Evolutionary conservation across 2,888 invertebrate species (phyloP).

Genomic region (Hermaeophaga mercurialis): DNA sequence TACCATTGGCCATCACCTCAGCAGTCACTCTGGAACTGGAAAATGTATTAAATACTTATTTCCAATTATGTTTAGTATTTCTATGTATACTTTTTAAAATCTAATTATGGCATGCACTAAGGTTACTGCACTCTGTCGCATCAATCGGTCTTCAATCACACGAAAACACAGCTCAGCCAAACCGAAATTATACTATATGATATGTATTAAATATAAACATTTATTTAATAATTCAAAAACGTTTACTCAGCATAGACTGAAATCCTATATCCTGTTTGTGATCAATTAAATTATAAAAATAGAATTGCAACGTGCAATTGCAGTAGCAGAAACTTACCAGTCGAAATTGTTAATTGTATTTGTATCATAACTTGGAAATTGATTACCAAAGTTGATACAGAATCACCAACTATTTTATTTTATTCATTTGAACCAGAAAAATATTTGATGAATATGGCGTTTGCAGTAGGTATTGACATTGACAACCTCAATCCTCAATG

Average conservation of each 20-base stretch:
- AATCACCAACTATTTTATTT: background rate
- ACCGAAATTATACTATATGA: too few species aligned
- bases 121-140: conserved; percentile 13
- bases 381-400: background rate
- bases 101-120: conserved; percentile 25
- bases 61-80: background rate
- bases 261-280: background rate
- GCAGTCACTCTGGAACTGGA: conserved; percentile 61
- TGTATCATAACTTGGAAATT: conserved; percentile 9
- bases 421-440: background rate
- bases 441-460: background rate
- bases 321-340: background rate
- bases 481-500: conserved; percentile 7
- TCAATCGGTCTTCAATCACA: background rate
- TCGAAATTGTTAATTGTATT: background rate
- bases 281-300: conserved; percentile 1
- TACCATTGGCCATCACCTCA: conserved; percentile 64
- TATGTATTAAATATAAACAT: too few species aligned
- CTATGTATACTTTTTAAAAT: too few species aligned
- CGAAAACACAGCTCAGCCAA: too few species aligned
- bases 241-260: conserved; percentile 15
- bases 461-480: background rate
- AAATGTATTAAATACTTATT: too few species aligned
- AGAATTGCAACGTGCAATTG: background rate
- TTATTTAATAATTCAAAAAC: background rate